phyloP scores from a whole-genome alignment of 2,888 invertebrate species.

The Chloroclystis v-ata region DNA sequence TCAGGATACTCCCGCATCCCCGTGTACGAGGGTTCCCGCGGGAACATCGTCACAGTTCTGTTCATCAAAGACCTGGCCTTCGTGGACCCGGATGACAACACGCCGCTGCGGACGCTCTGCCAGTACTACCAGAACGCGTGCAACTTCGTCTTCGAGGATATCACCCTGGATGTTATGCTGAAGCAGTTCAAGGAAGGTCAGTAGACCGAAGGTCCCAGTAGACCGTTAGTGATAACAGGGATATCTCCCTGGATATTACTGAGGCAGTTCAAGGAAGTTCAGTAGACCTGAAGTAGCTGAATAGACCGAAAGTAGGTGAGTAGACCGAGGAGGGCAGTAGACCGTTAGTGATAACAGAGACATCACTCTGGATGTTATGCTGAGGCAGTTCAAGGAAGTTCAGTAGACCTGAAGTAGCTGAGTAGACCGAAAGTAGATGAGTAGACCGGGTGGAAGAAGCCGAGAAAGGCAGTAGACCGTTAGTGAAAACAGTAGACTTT shows the following conservation, averaged over 20 bases:
- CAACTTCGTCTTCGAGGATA: conserved; percentile 97
- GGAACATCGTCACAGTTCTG: conserved; percentile 93
- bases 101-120: conserved; percentile 93
- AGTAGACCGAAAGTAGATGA: too few relatives aligned
- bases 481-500: too few relatives aligned
- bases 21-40: conserved; percentile 89
- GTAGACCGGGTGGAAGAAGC: too few relatives aligned
- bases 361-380: conserved; percentile 94
- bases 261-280: too few relatives aligned
- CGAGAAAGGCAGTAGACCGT: too few relatives aligned
- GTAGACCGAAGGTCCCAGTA: conserved; percentile 18
- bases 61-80: conserved; percentile 99
- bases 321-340: too few relatives aligned
- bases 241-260: too few relatives aligned
- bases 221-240: too few relatives aligned
- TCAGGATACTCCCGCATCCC: conserved; percentile 97
- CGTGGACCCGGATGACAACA: conserved; percentile 98
- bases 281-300: too few relatives aligned
- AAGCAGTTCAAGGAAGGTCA: conserved; percentile 97
- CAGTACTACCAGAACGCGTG: conserved; percentile 98
- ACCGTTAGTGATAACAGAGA: too few relatives aligned
- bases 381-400: conserved; percentile 98
- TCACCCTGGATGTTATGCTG: conserved; percentile 95
- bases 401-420: conserved; percentile 27
- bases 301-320: too few relatives aligned